A percentile compares a stretch with the other conserved stretches of the same genome.
These are phyloP conservation scores for Cygnus olor DNA, from an alignment of 2,797 vertebrate species.

Conservation along the genomic window DNA sequence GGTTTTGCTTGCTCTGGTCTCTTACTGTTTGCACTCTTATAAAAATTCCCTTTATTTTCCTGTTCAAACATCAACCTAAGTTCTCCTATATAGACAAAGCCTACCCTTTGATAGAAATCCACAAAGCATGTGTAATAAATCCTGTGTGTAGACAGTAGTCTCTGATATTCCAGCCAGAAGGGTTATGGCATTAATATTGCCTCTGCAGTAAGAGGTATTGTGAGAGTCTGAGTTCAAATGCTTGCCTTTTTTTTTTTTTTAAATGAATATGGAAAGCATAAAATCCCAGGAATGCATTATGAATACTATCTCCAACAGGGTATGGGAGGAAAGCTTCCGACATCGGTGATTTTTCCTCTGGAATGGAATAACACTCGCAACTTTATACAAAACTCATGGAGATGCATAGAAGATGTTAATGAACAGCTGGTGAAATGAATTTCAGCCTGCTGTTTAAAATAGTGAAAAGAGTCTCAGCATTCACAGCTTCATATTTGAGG, in stretches of 20 bases:
- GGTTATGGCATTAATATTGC: not conserved
- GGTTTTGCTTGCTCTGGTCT: not conserved
- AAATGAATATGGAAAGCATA: not conserved
- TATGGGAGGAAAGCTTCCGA: not conserved
- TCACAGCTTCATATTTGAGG: not conserved
- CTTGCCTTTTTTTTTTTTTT: not conserved
- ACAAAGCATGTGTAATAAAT: not conserved
- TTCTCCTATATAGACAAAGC: not conserved
- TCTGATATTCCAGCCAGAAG: not conserved
- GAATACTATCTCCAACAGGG: not conserved
- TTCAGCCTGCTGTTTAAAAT: not conserved
- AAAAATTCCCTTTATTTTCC: not conserved
- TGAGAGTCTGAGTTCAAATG: not conserved
- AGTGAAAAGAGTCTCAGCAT: not conserved
- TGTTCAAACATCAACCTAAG: not conserved
- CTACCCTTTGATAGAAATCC: not conserved
- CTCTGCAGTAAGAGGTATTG: not conserved
- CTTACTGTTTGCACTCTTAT: not conserved
- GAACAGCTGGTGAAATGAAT: not conserved
- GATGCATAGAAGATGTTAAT: not conserved
- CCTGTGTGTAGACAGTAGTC: not conserved
- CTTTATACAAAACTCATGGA: not conserved
- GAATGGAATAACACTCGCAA: not conserved
- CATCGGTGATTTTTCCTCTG: not conserved
- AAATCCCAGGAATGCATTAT: not conserved